Percentiles rank a stretch among this genome's conserved stretches.
Evolutionary conservation across 2,888 invertebrate genomes (phyloP).

Genomic region (Agrotis clavis): DNA sequence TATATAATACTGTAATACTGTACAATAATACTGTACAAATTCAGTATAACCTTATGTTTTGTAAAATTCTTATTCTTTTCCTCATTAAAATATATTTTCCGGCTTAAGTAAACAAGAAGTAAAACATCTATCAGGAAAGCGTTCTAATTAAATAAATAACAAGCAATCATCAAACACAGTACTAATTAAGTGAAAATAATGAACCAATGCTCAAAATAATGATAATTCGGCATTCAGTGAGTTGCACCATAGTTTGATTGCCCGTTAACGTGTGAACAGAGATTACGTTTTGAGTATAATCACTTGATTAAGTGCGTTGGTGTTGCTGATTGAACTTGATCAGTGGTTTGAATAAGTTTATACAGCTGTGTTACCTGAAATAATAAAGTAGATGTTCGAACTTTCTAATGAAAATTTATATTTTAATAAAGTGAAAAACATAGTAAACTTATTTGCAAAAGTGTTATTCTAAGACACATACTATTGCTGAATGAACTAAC

Average conservation of each 20-base stretch:
- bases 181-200: conserved; percentile 37
- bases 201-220: conserved; percentile 13
- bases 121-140: not conserved
- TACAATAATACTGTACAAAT: too few species aligned
- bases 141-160: not conserved
- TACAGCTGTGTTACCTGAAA: not conserved
- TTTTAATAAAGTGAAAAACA: too few species aligned
- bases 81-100: not conserved
- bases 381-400: too few species aligned
- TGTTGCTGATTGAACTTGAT: not conserved
- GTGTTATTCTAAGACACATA: not conserved
- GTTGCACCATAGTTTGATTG: conserved; percentile 12
- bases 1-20: too few species aligned
- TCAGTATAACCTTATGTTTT: too few species aligned
- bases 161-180: conserved; percentile 14
- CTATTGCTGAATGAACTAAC: too few species aligned
- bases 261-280: conserved; percentile 10
- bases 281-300: conserved; percentile 4
- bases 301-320: conserved; percentile 2
- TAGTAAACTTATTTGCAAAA: not conserved
- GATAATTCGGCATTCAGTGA: not conserved
- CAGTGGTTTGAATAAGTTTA: not conserved
- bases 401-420: too few species aligned
- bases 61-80: too few species aligned
- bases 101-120: not conserved